A percentile compares a stretch with the other conserved stretches of the same genome.
phyloP scores from a whole-genome alignment of 2,797 vertebrate genomes.

The Falco cherrug region DNA sequence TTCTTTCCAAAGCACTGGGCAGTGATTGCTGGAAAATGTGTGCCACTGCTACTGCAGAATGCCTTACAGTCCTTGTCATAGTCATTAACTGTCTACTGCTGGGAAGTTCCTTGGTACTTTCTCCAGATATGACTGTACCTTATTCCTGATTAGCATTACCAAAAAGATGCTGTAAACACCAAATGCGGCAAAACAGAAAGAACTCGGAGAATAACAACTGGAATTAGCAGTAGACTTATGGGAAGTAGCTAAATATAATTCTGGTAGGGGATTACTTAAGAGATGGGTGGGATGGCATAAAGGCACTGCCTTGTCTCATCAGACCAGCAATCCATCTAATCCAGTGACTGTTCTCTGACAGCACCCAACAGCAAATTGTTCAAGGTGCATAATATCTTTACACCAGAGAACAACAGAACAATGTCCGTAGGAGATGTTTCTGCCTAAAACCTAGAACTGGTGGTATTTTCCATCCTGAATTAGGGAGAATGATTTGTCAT shows the following conservation, averaged over 20 bases:
- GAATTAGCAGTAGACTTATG: neutral
- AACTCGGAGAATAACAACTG: neutral
- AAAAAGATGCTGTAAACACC: neutral
- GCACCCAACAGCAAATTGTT: neutral
- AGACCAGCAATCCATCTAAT: neutral
- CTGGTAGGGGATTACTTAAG: neutral
- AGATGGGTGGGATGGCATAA: neutral
- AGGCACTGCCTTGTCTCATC: neutral
- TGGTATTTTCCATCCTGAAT: neutral
- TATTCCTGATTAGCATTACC: neutral
- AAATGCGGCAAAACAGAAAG: neutral
- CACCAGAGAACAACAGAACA: neutral
- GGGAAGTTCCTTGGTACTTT: neutral
- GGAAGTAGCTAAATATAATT: neutral
- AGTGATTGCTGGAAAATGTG: slow-evolving; percentile 11
- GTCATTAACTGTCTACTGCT: neutral
- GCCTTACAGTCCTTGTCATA: neutral
- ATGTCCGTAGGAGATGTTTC: neutral
- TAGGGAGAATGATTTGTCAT: neutral
- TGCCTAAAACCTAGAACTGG: neutral
- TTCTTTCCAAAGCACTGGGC: slow-evolving; percentile 52
- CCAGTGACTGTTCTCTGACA: neutral
- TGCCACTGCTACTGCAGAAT: neutral
- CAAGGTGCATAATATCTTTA: neutral
- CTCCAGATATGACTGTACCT: neutral